Conservation (phyloP, 53 echinoderm and acorn worm species). For the Temnopleurus reevesii region DNA sequence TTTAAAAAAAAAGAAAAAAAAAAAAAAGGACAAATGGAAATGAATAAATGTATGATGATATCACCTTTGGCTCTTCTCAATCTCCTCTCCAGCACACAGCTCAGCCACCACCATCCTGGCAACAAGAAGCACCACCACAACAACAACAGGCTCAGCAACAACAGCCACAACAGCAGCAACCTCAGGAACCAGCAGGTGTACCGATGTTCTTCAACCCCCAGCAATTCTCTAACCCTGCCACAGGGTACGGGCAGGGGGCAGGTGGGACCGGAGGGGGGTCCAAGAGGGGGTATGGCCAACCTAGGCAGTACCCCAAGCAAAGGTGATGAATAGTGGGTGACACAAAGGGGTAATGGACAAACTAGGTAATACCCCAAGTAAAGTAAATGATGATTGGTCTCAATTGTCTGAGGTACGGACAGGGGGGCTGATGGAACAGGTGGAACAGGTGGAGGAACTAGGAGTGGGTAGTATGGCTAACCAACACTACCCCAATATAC, state of each 20-base stretch:
- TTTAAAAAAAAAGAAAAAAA: neutral
- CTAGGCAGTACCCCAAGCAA: slow-evolving; percentile 65
- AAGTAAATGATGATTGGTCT: neutral
- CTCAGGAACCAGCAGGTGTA: slow-evolving; percentile 11
- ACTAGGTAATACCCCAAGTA: neutral
- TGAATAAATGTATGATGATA: neutral
- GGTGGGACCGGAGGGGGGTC: neutral
- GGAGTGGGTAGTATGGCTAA: too few relatives aligned
- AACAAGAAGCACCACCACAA: neutral
- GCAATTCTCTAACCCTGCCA: slow-evolving; percentile 59
- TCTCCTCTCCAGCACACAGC: slow-evolving; percentile 10
- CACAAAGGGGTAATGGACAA: neutral
- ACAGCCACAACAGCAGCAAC: slow-evolving; percentile 21
- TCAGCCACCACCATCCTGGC: slow-evolving; percentile 45
- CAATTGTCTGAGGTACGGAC: too few relatives aligned
- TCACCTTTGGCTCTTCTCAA: neutral
- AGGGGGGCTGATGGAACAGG: too few relatives aligned
- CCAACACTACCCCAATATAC: too few relatives aligned
- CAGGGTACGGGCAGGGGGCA: neutral
- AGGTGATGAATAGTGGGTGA: slow-evolving; percentile 55
- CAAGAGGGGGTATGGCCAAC: slow-evolving; percentile 66
- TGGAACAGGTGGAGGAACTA: too few relatives aligned
- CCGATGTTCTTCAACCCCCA: slow-evolving; percentile 94
- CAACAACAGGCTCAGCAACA: slow-evolving; percentile 60
- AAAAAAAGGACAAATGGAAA: too few relatives aligned